Conservation (phyloP, 35 echinoderm and acorn worm genomes). For the Stichopus chloronotus region DNA sequence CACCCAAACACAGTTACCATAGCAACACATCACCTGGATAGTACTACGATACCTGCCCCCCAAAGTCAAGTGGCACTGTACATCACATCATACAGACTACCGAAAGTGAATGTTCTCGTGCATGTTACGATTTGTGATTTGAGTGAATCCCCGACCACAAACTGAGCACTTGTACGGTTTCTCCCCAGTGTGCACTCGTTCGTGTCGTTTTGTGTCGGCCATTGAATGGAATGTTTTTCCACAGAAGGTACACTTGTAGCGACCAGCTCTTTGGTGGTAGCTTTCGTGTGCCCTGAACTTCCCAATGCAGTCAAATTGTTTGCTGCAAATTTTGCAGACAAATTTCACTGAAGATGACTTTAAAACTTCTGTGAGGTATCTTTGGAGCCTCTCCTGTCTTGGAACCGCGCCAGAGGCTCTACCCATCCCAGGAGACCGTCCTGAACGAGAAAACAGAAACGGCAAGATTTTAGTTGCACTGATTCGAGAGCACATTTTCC, state of each 20-base stretch:
- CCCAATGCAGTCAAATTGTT: conserved; percentile 3
- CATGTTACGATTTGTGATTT: conserved; percentile 9
- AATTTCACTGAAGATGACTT: conserved; percentile 14
- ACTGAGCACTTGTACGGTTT: conserved; percentile 46
- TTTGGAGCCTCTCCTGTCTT: not conserved
- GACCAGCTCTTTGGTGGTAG: conserved; percentile 23
- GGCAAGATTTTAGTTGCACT: not conserved
- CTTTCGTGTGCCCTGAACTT: conserved; percentile 36
- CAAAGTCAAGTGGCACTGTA: not conserved
- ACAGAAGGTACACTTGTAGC: conserved; percentile 43
- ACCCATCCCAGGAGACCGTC: conserved; percentile 16
- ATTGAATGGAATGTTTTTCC: conserved; percentile 18
- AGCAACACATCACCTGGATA: not conserved
- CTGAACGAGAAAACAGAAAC: conserved; percentile 27
- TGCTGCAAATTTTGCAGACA: conserved; percentile 38
- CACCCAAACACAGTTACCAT: too few species aligned
- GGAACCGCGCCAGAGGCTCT: not conserved
- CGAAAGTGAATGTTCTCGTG: conserved; percentile 16
- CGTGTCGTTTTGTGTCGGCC: conserved; percentile 1
- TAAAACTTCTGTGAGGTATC: conserved; percentile 8
- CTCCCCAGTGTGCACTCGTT: conserved; percentile 32
- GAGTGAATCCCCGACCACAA: conserved; percentile 41
- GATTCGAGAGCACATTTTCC: too few species aligned
- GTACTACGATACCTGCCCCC: not conserved
- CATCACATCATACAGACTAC: not conserved